Percentiles rank a stretch among this genome's conserved stretches.
phyloP scores from a whole-genome alignment of 2,888 invertebrate genomes.

The Stenurella melanura region DNA sequence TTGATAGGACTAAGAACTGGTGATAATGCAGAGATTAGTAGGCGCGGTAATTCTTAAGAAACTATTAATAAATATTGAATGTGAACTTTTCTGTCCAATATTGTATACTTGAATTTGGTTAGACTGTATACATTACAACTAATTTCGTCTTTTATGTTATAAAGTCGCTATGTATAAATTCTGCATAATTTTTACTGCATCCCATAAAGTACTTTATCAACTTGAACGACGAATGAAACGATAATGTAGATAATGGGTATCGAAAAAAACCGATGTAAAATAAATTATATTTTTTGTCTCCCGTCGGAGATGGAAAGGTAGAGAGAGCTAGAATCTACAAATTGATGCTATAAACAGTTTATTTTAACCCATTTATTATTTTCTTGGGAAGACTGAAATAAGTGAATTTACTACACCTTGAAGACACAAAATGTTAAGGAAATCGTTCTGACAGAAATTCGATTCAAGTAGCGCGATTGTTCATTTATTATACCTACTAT shows the following conservation, averaged over 20 bases:
- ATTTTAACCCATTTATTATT: conserved; percentile 34
- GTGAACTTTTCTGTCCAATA: too few species aligned
- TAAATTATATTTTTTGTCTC: conserved; percentile 32
- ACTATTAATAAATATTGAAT: too few species aligned
- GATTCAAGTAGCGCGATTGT: background rate
- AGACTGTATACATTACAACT: background rate
- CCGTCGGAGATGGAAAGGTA: conserved; percentile 27
- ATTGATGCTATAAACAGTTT: conserved; percentile 39
- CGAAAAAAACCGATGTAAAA: conserved; percentile 34
- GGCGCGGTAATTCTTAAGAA: too few species aligned
- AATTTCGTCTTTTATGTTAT: background rate
- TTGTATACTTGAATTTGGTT: background rate
- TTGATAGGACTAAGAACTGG: too few species aligned
- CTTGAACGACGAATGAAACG: conserved; percentile 30
- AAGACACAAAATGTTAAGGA: conserved; percentile 23
- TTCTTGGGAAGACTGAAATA: conserved; percentile 15
- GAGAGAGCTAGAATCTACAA: conserved; percentile 23
- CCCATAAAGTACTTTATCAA: conserved; percentile 34
- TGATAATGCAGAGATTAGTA: too few species aligned
- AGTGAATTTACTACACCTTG: conserved; percentile 16
- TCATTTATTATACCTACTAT: conserved; percentile 1
- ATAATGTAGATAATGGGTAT: conserved; percentile 32
- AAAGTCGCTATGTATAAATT: background rate
- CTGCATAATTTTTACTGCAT: background rate
- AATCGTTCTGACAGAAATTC: conserved; percentile 1